Base-by-base conservation (phyloP, 2,113 vertebrate genomes). In the Electrona antarctica region DNA sequence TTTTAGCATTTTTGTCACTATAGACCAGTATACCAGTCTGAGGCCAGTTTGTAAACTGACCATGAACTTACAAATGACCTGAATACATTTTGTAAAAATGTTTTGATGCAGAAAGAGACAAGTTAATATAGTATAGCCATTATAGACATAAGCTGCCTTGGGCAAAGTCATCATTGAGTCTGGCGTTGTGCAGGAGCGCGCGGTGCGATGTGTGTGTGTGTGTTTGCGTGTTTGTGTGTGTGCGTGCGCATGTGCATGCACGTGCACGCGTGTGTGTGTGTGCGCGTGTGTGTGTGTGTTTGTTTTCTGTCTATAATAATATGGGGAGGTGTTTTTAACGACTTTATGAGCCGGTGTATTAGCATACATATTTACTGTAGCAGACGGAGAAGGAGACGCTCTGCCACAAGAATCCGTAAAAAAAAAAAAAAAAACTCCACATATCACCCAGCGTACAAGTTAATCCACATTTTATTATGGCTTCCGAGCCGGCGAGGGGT, bases 401-500 rank as follows among this genome's bases (percentile, higher is more conserved):
- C 58, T 71, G 76, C 79, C 60, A 47, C 80, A 86, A 82, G 84
- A 90, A 79, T 77, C 76, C 51, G 70, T 41, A 70, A 54, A 50
- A 67, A 58, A 0, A 67, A 56, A 7, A 15, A 46, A 47, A 67
- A 62, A 81, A 66, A 21, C n/a, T 80, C 70, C 72, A 88, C 81
- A 89, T 78, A 90, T 90, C 86, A 87, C 68, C 76, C 69, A 82
- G 75, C 74, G 92, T 89, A 92, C 88, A 85, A 92, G 86, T 91
- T 93, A 94, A 93, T 93, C 91, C 91, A 89, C 76, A 85, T 92
- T 89, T 91, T 92, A 91, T 93, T 92, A 90, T 89, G 79, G 82
- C 77, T 82, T 87, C 88, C 85, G 85, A 86, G 88, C 81, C 52
- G 75, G 88, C 80, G 47, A 90, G 87, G 80, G 81, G 85, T 90